Evolutionary conservation across 2,113 vertebrate species (phyloP).

Genomic region (Aleadryas rufinucha): DNA sequence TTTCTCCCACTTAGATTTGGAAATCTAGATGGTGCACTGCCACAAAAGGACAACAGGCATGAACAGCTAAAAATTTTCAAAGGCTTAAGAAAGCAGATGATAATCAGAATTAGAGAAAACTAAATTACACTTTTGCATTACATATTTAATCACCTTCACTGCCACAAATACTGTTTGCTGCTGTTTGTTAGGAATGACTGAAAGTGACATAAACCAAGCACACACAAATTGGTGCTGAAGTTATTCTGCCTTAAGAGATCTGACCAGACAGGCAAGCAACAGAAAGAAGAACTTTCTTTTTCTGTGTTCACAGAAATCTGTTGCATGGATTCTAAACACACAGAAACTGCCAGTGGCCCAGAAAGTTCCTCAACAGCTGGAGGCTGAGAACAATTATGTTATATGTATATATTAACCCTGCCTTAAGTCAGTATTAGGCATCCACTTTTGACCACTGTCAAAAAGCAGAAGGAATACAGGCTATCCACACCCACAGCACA

Average conservation of each 20-base stretch:
- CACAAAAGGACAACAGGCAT: not conserved
- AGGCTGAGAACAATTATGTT: not conserved
- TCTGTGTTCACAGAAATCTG: not conserved
- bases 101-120: not conserved
- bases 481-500: not conserved
- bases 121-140: not conserved
- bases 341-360: not conserved
- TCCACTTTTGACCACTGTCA: not conserved
- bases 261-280: not conserved
- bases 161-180: not conserved
- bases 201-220: not conserved
- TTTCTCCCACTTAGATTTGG: not conserved
- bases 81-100: not conserved
- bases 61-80: not conserved
- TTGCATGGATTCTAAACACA: not conserved
- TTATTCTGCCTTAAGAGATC: not conserved
- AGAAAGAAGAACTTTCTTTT: not conserved
- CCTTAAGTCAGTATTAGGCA: not conserved
- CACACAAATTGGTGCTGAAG: not conserved
- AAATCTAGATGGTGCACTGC: not conserved
- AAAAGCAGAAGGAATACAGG: not conserved
- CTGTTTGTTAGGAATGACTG: not conserved
- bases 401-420: not conserved
- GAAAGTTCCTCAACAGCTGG: not conserved
- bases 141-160: not conserved